Evolutionary conservation across 2,113 vertebrate species (phyloP).

Genomic region (Copsychus sechellarum): DNA sequence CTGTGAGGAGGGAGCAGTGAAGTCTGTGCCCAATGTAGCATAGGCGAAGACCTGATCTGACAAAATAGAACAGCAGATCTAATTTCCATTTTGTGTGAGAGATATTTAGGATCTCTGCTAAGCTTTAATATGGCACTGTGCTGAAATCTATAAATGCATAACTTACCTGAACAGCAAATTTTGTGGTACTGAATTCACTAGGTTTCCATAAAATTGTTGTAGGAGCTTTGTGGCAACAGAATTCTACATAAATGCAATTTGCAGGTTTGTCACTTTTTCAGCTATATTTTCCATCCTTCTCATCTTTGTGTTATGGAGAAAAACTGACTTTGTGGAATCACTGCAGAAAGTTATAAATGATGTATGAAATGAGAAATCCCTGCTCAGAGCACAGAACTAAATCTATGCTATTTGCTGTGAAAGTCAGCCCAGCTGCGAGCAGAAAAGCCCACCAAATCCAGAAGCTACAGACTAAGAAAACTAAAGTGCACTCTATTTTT

Average conservation of each 20-base stretch:
- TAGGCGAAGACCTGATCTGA: constrained; percentile 16
- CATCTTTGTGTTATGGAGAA: constrained; percentile 57
- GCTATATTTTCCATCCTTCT: constrained; percentile 64
- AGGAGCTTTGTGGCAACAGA: constrained; percentile 44
- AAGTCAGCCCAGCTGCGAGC: constrained; percentile 38
- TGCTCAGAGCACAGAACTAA: constrained; percentile 53
- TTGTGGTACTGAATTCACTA: constrained; percentile 53
- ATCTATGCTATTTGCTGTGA: constrained; percentile 57
- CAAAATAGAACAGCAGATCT: constrained; percentile 44
- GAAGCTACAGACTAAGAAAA: constrained; percentile 27
- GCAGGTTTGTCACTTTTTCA: constrained; percentile 62
- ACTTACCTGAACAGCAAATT: constrained; percentile 53
- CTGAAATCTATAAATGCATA: constrained; percentile 53
- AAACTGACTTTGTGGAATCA: constrained; percentile 62
- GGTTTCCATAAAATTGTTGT: constrained; percentile 52
- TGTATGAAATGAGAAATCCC: constrained; percentile 71
- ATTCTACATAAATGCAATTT: constrained; percentile 65
- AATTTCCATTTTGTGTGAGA: constrained; percentile 45
- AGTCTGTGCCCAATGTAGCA: neutral
- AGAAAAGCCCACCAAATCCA: constrained; percentile 46
- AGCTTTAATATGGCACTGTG: constrained; percentile 27
- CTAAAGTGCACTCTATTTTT: neutral
- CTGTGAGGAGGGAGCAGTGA: neutral
- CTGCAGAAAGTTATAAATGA: constrained; percentile 70
- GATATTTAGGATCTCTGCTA: constrained; percentile 48